Evolutionary conservation across 2,888 invertebrate species (phyloP), one percentile per base, ranked within the genome.

Genomic region (Gandaritis pyraliata): DNA sequence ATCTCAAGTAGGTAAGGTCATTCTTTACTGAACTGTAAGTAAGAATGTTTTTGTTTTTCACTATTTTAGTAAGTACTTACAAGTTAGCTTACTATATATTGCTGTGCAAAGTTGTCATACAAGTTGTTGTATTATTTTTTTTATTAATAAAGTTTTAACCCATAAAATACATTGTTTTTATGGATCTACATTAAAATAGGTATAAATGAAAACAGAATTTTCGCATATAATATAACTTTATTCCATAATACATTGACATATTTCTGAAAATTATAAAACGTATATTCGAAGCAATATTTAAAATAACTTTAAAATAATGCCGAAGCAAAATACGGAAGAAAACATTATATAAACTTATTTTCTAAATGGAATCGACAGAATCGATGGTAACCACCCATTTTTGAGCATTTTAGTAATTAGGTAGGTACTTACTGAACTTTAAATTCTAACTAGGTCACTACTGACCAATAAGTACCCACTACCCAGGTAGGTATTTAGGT

Each of bases 91-190:
- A 23, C 23, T 23, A n/a, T 23, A 23, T 23, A 23, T 23, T 23
- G 23, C 23, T 5, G 23, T 23, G 23, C 23, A 23, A 23, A 23
- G 56, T 57, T 55, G 47, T 56, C 30, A 16, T 46, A 46, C 50
- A 55, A 52, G 47, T 64, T 64, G 65, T 68, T 65, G 68, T 68
- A 65, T 68, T 61, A 58, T n/a, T n/a, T n/a, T n/a, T n/a, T n/a
- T n/a, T 64, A 68, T 29, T 8, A 61, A 61, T 63, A 68, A 64
- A 68, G 47, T 48, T 57, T 52, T 48, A 56, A 36, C 48, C 52
- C 13, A 2, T 23, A 2, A 41, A 15, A 6, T 15, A 0, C 13
- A 7, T 15, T 41, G 15, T 15, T 41, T 41, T 41, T n/a, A 39
- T 8, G 33, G 8, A 33, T 33, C 33, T 13, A 39, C 23, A 23